Base-by-base conservation (phyloP, 1,140 invertebrate genomes). In the Drosophila chauvacae region DNA sequence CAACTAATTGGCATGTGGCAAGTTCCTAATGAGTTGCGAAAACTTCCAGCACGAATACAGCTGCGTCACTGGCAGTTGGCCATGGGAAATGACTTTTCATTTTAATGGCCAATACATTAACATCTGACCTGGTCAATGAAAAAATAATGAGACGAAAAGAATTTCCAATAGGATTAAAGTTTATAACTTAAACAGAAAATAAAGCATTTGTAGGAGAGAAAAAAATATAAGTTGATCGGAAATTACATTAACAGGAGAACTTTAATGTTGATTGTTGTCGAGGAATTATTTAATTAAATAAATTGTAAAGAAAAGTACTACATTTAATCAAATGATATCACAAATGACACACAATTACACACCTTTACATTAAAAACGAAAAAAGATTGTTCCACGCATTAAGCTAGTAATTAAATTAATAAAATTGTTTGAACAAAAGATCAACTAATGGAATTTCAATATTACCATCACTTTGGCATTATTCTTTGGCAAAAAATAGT, bases 1-100 rank as follows among this genome's bases (percentile, higher is more conserved):
- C 70, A 71, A 63, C 73, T 90, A 87, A 87, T 87, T 87, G 84
- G 80, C 80, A 81, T 82, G 80, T 80, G 85, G 68, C 33, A 63
- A 70, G 77, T 73, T 82, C 68, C 76, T 74, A 87, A 88, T 87
- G 84, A 88, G 80, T 80, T 83, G 84, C 76, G 26, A 64, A 60
- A 88, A 88, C 57, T 83, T 83, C 42, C 51, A 48, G 51, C 51
- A 51, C 56, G 14, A 23, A 53, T 68, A 58, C 66, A 80, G 68
- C 69, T 76, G 70, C 75, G 70, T 75, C 76, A 63, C 57, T 62
- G 30, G 10, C 23, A 61, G 44, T 50, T 55, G 30, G 39, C 42
- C 71, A 64, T 33, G 51, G 26, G 18, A 53, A 63, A 77, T 76
- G 77, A 80, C 62, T 77, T 85, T 72, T 64, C 72, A 70, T 80